Evolutionary conservation across 2,113 vertebrate species (phyloP).

Genomic region (Urocynchramus pylzowi): DNA sequence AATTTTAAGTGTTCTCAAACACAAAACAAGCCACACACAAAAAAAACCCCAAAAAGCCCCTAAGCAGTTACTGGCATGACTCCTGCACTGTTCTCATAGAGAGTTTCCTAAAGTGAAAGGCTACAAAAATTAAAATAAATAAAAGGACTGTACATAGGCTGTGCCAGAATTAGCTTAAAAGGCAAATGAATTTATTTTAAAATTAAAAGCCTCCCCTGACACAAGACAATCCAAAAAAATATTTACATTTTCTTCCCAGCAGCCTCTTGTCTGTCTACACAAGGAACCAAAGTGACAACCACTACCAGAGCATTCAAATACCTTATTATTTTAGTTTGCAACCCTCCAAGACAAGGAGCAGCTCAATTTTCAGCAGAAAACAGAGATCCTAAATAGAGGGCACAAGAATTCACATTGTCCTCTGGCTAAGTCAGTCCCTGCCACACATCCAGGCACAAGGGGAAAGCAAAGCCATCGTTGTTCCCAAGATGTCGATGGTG

Average conservation of each 20-base stretch:
- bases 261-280: not conserved
- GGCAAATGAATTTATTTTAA: not conserved
- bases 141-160: not conserved
- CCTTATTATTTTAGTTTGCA: not conserved
- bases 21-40: not conserved
- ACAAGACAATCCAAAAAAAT: not conserved
- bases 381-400: not conserved
- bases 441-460: not conserved
- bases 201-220: not conserved
- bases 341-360: not conserved
- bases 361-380: not conserved
- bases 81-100: not conserved
- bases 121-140: not conserved
- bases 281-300: not conserved
- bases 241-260: not conserved
- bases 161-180: not conserved
- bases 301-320: not conserved
- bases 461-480: not conserved
- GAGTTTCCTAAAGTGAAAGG: not conserved
- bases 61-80: not conserved
- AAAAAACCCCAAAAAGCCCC: not conserved
- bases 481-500: rapidly evolving
- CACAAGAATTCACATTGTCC: not conserved
- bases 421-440: not conserved
- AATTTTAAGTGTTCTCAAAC: not conserved